Evolutionary conservation across 2,113 vertebrate species (phyloP).

Genomic region (Diadophis punctatus): DNA sequence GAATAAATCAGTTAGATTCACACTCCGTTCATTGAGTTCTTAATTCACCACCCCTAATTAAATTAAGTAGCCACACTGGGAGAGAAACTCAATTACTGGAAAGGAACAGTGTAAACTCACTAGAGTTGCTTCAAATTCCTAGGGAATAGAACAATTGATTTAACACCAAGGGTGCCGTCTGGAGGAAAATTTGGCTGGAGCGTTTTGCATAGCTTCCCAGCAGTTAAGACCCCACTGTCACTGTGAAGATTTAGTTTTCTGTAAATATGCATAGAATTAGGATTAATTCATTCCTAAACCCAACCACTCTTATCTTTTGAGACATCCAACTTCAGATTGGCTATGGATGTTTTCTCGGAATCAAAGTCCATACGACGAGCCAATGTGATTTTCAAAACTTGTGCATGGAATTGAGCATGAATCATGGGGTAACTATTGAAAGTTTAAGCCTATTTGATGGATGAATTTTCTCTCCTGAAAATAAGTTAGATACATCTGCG

Average conservation of each 20-base stretch:
- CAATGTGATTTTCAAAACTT: not conserved
- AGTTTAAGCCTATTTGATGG: not conserved
- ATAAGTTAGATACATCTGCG: not conserved
- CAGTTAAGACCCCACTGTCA: not conserved
- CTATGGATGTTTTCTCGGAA: not conserved
- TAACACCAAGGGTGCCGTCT: not conserved
- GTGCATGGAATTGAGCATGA: not conserved
- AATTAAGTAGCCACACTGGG: conserved; percentile 27
- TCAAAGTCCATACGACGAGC: not conserved
- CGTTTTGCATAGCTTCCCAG: not conserved
- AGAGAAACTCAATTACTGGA: conserved; percentile 24
- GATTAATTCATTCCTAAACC: not conserved
- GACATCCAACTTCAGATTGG: not conserved
- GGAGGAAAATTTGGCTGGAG: not conserved
- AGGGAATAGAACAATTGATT: not conserved
- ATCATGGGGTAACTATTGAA: not conserved
- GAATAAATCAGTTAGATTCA: conserved; percentile 25
- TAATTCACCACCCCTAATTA: conserved; percentile 32
- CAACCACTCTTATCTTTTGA: no score
- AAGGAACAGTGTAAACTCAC: conserved; percentile 19
- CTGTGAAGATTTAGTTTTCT: not conserved
- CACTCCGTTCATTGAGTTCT: conserved; percentile 11
- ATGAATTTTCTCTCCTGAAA: not conserved
- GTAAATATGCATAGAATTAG: not conserved
- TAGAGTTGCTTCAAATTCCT: conserved; percentile 14